These are phyloP conservation scores for Acyrthosiphon pisum DNA, from an alignment of 1,140 invertebrate species.

Conservation along the genomic window DNA sequence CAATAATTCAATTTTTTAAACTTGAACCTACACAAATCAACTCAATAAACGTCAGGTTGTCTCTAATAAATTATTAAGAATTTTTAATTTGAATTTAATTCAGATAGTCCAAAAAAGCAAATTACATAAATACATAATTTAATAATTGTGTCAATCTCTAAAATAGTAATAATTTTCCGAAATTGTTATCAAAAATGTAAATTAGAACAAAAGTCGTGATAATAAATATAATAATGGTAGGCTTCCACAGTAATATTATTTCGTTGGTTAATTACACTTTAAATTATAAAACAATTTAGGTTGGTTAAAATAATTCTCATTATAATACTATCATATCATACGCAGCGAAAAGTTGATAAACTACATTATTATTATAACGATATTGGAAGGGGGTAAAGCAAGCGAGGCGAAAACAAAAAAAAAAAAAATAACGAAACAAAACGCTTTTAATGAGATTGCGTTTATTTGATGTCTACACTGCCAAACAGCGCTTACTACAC, in stretches of 20 bases:
- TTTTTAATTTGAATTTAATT: not conserved
- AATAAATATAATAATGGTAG: not conserved
- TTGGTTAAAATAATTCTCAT: not conserved
- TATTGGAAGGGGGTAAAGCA: not conserved
- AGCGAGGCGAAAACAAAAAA: not conserved
- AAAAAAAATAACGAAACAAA: not conserved
- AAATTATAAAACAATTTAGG: not conserved
- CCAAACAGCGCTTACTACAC: not conserved
- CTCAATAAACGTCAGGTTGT: too few relatives aligned
- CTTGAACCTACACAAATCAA: not conserved
- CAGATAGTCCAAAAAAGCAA: not conserved
- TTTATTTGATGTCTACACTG: not conserved
- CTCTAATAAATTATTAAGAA: too few relatives aligned
- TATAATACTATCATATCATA: not conserved
- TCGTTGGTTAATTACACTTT: not conserved
- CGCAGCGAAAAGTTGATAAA: not conserved
- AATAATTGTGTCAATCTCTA: not conserved
- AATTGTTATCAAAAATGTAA: not conserved
- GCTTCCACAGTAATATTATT: not conserved
- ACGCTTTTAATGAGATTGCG: not conserved
- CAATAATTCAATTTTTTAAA: not conserved
- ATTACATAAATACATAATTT: not conserved
- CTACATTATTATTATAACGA: not conserved
- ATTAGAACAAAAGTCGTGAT: not conserved
- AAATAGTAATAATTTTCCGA: not conserved